These are phyloP conservation scores for Epistrophe grossulariae DNA, from an alignment of 2,888 invertebrate species.

Conservation along the genomic window DNA sequence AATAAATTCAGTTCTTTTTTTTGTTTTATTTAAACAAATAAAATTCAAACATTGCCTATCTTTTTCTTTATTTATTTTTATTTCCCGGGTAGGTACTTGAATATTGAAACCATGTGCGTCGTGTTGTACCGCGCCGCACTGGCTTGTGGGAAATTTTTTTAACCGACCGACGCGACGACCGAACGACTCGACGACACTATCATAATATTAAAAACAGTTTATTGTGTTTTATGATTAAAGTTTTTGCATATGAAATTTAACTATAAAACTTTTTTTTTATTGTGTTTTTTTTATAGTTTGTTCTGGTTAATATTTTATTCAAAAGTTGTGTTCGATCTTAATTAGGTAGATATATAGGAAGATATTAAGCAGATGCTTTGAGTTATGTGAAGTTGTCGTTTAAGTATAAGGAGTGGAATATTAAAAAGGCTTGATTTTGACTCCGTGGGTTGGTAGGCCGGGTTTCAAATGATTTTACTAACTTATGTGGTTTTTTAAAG, in stretches of 20 bases:
- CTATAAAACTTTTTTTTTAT: background rate
- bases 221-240: background rate
- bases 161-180: conserved; percentile 5
- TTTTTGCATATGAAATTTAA: conserved; percentile 17
- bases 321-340: background rate
- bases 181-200: conserved; percentile 14
- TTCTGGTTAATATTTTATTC: conserved; percentile 11
- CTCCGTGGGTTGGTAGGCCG: background rate
- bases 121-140: background rate
- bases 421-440: background rate
- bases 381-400: background rate
- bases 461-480: background rate
- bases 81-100: background rate
- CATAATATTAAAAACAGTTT: conserved; percentile 2
- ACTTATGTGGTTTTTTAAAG: background rate
- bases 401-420: background rate
- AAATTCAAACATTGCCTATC: background rate
- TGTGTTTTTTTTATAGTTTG: background rate
- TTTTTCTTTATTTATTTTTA: conserved; percentile 8
- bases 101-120: conserved; percentile 2
- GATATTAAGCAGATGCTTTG: background rate
- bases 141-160: conserved; percentile 25
- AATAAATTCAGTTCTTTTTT: background rate
- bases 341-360: background rate
- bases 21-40: conserved; percentile 11